phyloP scores from a whole-genome alignment of 2,888 invertebrate genomes.

The Caradrina clavipalpis region DNA sequence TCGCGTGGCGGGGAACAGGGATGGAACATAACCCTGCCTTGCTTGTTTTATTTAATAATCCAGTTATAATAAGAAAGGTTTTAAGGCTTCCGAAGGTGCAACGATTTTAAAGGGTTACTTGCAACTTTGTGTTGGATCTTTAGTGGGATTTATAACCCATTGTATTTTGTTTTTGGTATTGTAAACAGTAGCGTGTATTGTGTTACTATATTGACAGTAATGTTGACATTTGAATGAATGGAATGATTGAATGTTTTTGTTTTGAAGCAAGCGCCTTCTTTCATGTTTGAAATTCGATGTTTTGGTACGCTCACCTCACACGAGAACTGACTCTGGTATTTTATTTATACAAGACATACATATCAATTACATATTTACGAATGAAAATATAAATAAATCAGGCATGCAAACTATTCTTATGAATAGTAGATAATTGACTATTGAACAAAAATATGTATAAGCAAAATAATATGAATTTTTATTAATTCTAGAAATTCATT shows the following conservation, averaged over 20 bases:
- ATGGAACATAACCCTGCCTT: constrained; percentile 54
- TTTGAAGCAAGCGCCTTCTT: constrained; percentile 10
- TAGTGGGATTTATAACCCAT: constrained; percentile 44
- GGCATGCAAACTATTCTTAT: no score
- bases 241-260: constrained; percentile 9
- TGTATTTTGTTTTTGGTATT: constrained; percentile 45
- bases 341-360: no score
- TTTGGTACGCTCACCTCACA: not conserved
- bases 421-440: no score
- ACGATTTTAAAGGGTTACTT: constrained; percentile 63
- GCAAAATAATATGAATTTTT: no score
- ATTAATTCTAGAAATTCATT: no score
- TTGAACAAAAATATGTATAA: no score
- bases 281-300: not conserved
- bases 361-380: no score
- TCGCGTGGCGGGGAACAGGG: constrained; percentile 82
- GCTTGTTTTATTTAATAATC: constrained; percentile 78
- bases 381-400: no score
- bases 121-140: constrained; percentile 54
- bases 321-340: not conserved
- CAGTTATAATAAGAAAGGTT: constrained; percentile 79
- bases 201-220: constrained; percentile 45
- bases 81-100: constrained; percentile 68
- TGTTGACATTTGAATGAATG: constrained; percentile 40
- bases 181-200: constrained; percentile 39